Percentiles rank a stretch among this genome's conserved stretches.
Evolutionary conservation across 2,113 vertebrate species (phyloP).

Genomic region (Platanista minor): DNA sequence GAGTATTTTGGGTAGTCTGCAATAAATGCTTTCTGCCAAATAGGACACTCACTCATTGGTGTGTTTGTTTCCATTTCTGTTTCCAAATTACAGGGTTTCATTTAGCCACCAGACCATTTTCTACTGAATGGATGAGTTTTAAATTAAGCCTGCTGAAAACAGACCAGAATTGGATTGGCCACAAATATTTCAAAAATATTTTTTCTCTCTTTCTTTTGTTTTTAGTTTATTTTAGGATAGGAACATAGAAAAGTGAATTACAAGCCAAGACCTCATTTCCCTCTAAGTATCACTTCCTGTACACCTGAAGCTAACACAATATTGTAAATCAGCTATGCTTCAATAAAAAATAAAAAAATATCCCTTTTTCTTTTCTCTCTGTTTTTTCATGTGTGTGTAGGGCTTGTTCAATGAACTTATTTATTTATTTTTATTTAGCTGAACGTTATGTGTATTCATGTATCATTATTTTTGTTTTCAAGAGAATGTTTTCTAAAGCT

Average conservation of each 20-base stretch:
- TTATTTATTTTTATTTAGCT: background rate
- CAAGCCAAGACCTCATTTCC: background rate
- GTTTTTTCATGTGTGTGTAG: too few relatives aligned
- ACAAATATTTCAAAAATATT: background rate
- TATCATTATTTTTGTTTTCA: background rate
- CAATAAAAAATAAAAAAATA: background rate
- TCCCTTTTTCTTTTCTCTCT: background rate
- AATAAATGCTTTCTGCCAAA: background rate
- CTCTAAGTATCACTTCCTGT: background rate
- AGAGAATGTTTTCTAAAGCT: background rate
- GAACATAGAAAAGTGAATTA: background rate
- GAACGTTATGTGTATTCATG: background rate
- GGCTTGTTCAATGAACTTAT: background rate
- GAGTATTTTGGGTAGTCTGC: background rate
- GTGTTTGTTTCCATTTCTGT: background rate
- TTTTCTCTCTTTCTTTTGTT: background rate
- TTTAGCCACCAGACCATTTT: background rate
- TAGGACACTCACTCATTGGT: fast-evolving
- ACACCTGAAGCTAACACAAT: background rate
- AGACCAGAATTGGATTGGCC: background rate
- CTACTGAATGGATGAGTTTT: background rate
- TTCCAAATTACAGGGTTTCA: background rate
- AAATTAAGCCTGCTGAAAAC: background rate
- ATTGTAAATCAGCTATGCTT: background rate
- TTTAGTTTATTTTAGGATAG: background rate